Conservation (phyloP, 2,797 vertebrate species). For the Falco biarmicus region DNA sequence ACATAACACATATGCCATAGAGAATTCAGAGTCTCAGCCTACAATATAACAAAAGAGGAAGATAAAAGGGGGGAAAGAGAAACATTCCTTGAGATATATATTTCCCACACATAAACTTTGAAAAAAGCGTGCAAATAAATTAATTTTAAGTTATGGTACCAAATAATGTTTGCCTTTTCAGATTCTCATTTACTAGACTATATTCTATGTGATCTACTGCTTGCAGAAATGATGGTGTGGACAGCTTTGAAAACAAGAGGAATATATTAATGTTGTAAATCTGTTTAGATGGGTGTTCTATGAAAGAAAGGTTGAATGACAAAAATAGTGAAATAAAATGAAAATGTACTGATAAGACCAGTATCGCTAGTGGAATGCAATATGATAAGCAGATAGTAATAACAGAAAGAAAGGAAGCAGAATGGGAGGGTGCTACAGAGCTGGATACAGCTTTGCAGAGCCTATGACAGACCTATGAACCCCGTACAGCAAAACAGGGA, state of each 20-base stretch:
- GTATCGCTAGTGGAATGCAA: not conserved
- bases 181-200: not conserved
- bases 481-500: not conserved
- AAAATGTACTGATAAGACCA: not conserved
- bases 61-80: not conserved
- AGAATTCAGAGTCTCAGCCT: not conserved
- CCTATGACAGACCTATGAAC: not conserved
- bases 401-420: not conserved
- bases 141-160: not conserved
- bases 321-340: not conserved
- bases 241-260: not conserved
- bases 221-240: not conserved
- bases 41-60: not conserved
- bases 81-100: not conserved
- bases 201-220: not conserved
- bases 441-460: not conserved
- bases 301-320: not conserved
- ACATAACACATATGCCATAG: accelerated
- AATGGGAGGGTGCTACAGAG: not conserved
- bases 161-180: not conserved
- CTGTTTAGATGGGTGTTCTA: not conserved
- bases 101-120: not conserved
- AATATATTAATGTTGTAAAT: not conserved
- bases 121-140: not conserved
- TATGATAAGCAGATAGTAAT: not conserved